Evolutionary conservation across 2,888 invertebrate genomes (phyloP).

Genomic region (Trissonchulus sp.): DNA sequence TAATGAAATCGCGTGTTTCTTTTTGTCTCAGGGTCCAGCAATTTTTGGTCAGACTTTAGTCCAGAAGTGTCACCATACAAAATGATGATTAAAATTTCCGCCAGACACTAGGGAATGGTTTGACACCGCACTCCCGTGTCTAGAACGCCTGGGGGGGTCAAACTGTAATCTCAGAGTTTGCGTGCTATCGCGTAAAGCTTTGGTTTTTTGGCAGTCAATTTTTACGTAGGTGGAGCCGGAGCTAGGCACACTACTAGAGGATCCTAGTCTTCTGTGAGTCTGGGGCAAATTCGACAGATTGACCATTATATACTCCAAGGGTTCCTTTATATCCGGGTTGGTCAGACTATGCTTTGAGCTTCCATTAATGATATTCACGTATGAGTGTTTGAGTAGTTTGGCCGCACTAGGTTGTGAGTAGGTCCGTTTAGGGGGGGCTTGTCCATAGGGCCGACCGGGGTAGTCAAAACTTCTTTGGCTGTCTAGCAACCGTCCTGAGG

Average conservation of each 20-base stretch:
- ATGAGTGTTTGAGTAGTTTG: too few species aligned
- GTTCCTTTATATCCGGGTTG: too few species aligned
- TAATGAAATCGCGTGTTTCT: too few species aligned
- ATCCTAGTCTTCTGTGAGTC: neutral
- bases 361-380: too few species aligned
- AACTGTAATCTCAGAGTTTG: neutral
- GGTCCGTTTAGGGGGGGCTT: constrained; percentile 17
- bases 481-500: neutral
- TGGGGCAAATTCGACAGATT: neutral
- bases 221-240: neutral
- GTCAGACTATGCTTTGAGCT: too few species aligned
- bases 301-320: neutral
- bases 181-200: constrained; percentile 21
- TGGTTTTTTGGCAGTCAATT: constrained; percentile 21
- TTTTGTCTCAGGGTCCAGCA: too few species aligned
- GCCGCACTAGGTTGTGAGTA: constrained; percentile 21
- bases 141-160: neutral
- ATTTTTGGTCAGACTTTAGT: too few species aligned
- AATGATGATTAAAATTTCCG: neutral
- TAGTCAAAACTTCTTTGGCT: neutral
- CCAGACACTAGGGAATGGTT: neutral
- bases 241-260: neutral
- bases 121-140: constrained; percentile 23
- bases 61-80: too few species aligned
- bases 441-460: neutral